phyloP scores from a whole-genome alignment of 2,888 invertebrate species.

The Drosophila hamatofila region DNA sequence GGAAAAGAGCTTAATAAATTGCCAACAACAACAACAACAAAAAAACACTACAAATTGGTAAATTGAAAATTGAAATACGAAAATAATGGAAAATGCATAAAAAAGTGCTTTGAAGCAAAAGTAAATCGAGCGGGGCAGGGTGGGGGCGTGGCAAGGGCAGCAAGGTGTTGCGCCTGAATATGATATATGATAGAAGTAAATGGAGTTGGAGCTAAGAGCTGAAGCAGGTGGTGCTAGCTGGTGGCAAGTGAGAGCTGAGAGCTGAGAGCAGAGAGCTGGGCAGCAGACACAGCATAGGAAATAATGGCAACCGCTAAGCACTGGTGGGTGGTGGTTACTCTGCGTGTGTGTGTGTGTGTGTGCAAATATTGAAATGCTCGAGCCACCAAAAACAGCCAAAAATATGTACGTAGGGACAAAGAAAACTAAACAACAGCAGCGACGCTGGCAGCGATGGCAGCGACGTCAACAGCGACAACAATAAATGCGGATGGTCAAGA shows the following conservation, averaged over 20 bases:
- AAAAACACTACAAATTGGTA: slow-evolving; percentile 40
- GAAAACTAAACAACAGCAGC: slow-evolving; percentile 78
- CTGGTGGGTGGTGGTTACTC: neutral
- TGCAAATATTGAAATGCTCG: slow-evolving; percentile 77
- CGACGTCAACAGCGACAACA: slow-evolving; percentile 47
- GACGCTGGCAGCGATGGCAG: slow-evolving; percentile 17
- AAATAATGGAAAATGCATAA: slow-evolving; percentile 71
- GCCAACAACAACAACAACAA: slow-evolving; percentile 7
- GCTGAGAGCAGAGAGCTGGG: neutral
- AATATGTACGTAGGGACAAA: slow-evolving; percentile 64
- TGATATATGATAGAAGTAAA: slow-evolving; percentile 74
- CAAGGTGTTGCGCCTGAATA: slow-evolving; percentile 67
- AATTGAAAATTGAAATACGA: slow-evolving; percentile 58
- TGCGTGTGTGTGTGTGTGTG: slow-evolving; percentile 14
- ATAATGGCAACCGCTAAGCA: slow-evolving; percentile 71
- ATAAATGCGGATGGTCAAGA: slow-evolving; percentile 70
- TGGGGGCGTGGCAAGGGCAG: slow-evolving; percentile 11
- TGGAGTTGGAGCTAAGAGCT: neutral
- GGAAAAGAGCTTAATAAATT: slow-evolving; percentile 58
- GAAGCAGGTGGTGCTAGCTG: slow-evolving; percentile 1
- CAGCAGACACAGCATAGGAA: slow-evolving; percentile 70
- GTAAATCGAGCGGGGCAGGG: neutral
- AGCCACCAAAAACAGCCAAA: slow-evolving; percentile 55
- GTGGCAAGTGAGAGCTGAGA: neutral
- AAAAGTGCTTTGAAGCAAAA: slow-evolving; percentile 26